Evolutionary conservation across 2,888 invertebrate species (phyloP).

Genomic region (Taphrorychus bicolor): DNA sequence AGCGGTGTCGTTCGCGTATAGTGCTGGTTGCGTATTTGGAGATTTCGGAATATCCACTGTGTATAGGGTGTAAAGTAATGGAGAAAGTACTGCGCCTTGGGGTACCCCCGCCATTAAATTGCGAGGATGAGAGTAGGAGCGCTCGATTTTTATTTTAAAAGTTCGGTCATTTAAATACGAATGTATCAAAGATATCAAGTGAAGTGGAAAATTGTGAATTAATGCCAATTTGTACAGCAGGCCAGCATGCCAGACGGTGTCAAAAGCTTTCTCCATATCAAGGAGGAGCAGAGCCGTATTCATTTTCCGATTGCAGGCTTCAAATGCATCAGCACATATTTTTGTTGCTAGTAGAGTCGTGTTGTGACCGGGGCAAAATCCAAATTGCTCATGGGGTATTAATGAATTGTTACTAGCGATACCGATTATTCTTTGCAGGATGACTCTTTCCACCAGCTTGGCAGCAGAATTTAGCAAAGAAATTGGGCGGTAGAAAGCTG

Average conservation of each 20-base stretch:
- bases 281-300: background rate
- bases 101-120: background rate
- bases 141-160: constrained; percentile 1
- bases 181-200: background rate
- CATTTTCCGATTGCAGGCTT: background rate
- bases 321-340: background rate
- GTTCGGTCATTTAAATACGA: background rate
- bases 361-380: background rate
- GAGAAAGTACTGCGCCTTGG: constrained; percentile 15
- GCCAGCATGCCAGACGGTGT: constrained; percentile 7
- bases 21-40: background rate
- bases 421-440: background rate
- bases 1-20: constrained; percentile 17
- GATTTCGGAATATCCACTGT: constrained; percentile 9
- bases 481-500: constrained; percentile 15
- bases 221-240: background rate
- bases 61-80: constrained; percentile 8
- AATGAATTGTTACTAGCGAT: background rate
- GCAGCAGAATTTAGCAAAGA: constrained; percentile 4
- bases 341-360: background rate
- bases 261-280: constrained; percentile 5
- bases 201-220: background rate
- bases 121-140: background rate
- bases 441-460: constrained; percentile 1
- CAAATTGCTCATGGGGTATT: constrained; percentile 1